Evolutionary conservation across 2,888 invertebrate species (phyloP).

Genomic region (Trissonchulus sp.): DNA sequence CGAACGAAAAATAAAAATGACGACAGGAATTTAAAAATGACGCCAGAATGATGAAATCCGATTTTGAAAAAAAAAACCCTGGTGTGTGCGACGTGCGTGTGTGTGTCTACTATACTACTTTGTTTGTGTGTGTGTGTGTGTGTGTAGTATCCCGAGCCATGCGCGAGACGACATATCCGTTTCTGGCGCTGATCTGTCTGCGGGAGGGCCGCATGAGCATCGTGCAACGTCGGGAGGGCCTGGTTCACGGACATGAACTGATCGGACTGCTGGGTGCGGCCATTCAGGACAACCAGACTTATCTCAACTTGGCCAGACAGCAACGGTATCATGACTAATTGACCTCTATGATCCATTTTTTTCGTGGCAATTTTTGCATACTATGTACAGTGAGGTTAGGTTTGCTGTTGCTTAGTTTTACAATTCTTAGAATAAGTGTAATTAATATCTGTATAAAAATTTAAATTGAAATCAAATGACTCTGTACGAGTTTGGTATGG

Average conservation of each 20-base stretch:
- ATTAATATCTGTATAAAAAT: constrained; percentile 23
- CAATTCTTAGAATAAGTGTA: constrained; percentile 34
- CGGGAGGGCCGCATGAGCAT: constrained; percentile 87
- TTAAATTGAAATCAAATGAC: not conserved
- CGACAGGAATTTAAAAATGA: no score
- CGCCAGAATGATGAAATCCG: no score
- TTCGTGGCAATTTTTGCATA: no score
- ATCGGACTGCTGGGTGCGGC: constrained; percentile 68
- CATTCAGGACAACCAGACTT: constrained; percentile 77
- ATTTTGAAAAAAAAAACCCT: no score
- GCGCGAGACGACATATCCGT: constrained; percentile 73
- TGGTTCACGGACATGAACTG: constrained; percentile 67
- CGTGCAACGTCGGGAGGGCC: constrained; percentile 78
- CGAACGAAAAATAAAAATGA: no score
- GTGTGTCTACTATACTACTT: no score
- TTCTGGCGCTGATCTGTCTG: constrained; percentile 80
- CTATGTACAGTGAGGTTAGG: no score
- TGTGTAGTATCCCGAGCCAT: constrained; percentile 72
- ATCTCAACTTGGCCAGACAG: constrained; percentile 74
- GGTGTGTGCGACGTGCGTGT: no score
- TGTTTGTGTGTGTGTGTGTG: not conserved
- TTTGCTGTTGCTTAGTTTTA: no score
- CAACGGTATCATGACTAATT: no score
- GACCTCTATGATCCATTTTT: no score
- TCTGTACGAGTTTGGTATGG: no score